Evolutionary conservation across 2,113 vertebrate genomes (phyloP), one percentile per base, ranked within the genome.

Genomic region (Xiphorhynchus elegans): DNA sequence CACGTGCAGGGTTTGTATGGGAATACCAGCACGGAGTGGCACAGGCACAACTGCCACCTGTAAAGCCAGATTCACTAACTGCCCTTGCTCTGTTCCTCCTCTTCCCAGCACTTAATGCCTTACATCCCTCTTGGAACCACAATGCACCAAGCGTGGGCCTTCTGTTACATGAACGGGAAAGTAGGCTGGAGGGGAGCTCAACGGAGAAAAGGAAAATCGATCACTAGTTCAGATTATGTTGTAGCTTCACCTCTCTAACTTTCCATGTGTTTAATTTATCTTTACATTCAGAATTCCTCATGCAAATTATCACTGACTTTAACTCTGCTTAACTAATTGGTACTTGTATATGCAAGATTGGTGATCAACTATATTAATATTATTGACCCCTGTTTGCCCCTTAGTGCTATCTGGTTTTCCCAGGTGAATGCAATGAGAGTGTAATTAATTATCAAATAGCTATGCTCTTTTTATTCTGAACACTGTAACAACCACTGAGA

Each of bases 241-340:
- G 50, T 44, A 35, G 74, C 44, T 84, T 69, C 7, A 31, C 75
- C 92, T 82, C 35, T 84, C 21, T 58, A 83, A 14, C 2, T 64
- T 89, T 35, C 40, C 20, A 17, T 0, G 2, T 44, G 18, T 87
- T 92, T 35, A 21, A 74, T 91, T 93, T 87, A 47, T 69, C 35
- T 89, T 62, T 76, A 13, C 39, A 4, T 80, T 92, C 55, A 63
- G 42, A 82, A 76, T 39, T 46, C 77, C 68, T 89, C 25, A 69
- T 70, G 89, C 80, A 95, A 95, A 95, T 94, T 60, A 69, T 50
- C 67, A 66, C 33, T 39, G 72, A 44, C 82, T 91, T 53, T 93
- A 87, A 86, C 74, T 93, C 88, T 90, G 74, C 68, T 86, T 93
- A 92, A 94, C 83, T 95, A 95, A 95, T 96, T 95, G 89, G 69